Evolutionary conservation across 2,113 vertebrate genomes (phyloP).

Genomic region (Pseudorasbora parva): DNA sequence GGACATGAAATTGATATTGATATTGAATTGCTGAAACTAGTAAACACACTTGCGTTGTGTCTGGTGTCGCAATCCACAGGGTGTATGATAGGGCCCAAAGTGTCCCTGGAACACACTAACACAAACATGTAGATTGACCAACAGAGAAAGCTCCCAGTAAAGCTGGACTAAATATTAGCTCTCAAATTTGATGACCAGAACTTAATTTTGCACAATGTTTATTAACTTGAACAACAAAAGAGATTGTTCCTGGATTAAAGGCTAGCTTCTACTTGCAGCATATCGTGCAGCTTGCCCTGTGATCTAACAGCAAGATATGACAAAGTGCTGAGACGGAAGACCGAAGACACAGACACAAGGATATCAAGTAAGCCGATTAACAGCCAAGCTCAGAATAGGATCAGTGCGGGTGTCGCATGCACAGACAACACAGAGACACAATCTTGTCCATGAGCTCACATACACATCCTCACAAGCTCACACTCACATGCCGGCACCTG

Average conservation of each 20-base stretch:
- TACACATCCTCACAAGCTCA: slow-evolving; percentile 18
- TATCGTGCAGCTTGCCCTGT: slow-evolving; percentile 36
- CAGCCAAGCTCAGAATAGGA: slow-evolving; percentile 50
- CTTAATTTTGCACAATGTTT: not conserved
- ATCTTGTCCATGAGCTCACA: not conserved
- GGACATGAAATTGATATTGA: no score
- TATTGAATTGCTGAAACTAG: no score
- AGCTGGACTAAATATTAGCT: not conserved
- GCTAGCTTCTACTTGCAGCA: not conserved
- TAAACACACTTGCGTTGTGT: no score
- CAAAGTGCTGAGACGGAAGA: slow-evolving; percentile 37
- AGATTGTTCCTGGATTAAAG: not conserved
- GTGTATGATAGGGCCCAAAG: not conserved
- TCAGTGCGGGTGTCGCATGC: slow-evolving; percentile 2
- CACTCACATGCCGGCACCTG: slow-evolving; percentile 14
- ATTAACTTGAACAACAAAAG: not conserved
- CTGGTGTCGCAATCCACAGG: no score
- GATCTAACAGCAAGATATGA: slow-evolving; percentile 28
- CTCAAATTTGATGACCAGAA: not conserved
- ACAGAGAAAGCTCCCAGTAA: not conserved
- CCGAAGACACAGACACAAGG: slow-evolving; percentile 34
- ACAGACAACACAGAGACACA: slow-evolving; percentile 23
- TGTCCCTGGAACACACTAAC: not conserved
- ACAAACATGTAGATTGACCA: not conserved
- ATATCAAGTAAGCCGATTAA: slow-evolving; percentile 55